phyloP scores from a whole-genome alignment of 2,888 invertebrate genomes.

The Drosophila demipolita region DNA sequence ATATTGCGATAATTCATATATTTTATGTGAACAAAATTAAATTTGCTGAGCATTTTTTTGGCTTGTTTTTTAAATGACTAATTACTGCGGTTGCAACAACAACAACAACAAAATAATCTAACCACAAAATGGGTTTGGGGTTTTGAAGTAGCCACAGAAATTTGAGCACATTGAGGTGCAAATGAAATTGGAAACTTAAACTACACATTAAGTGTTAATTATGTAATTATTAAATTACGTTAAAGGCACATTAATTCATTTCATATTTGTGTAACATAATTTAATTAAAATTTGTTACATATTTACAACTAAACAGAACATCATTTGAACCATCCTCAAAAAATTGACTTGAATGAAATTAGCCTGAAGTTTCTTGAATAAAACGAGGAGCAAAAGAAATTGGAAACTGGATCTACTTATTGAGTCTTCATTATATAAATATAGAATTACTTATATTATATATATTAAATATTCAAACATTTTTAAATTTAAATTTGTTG shows the following conservation, averaged over 20 bases:
- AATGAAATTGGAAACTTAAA: background rate
- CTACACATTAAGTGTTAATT: conserved; percentile 2
- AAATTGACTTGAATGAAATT: background rate
- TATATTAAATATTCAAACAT: background rate
- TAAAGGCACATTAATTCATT: background rate
- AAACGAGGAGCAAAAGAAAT: background rate
- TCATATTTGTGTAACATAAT: background rate
- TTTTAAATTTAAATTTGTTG: too few relatives aligned
- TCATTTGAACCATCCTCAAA: background rate
- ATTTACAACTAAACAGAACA: background rate
- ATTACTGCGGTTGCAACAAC: conserved; percentile 28
- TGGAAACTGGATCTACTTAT: background rate
- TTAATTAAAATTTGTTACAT: background rate
- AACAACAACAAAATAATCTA: conserved; percentile 1
- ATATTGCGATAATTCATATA: conserved; percentile 28
- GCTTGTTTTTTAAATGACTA: conserved; percentile 32
- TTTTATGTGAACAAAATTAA: conserved; percentile 41
- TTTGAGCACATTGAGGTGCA: conserved; percentile 12
- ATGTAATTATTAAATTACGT: conserved; percentile 7
- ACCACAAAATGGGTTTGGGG: conserved; percentile 42
- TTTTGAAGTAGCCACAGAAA: conserved; percentile 38
- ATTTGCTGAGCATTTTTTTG: conserved; percentile 26
- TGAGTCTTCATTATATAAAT: background rate
- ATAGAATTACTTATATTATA: too few relatives aligned
- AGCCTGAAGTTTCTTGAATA: background rate